Evolutionary conservation across 2,113 vertebrate species (phyloP), one percentile per base, ranked within the genome.

Genomic region (Globicephala melas): DNA sequence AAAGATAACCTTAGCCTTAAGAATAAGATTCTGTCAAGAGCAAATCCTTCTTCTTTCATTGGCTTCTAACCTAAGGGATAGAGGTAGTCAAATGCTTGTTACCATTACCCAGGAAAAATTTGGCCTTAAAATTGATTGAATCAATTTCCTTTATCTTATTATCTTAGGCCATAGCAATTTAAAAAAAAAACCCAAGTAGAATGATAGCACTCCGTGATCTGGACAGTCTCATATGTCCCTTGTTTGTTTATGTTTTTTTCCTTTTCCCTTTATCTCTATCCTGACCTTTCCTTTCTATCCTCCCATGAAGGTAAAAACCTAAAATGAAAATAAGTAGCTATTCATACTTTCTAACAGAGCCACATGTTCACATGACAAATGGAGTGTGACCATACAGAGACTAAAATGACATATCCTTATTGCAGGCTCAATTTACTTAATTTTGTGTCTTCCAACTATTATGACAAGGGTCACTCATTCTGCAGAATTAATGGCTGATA

Each of bases 131-230:
- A 91, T 2, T 1, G 65, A 97, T 86, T 91, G 28, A 96, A 96
- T 98, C 84, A 73, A 92, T 97, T 97, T 87, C 20, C 15, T 96
- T 97, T 97, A 85, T 92, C 92, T 98, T 97, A 44, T 96, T 97
- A 96, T 95, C 63, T 98, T 97, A 18, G 21, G 97, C 36, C 26
- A 21, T 68, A 96, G 83, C 67, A 97, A 87, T 96, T 67, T 83
- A 98, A 95, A 91, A 95, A 98, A 98, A 93, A 85, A 96, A 53
- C 71, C 65, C 55, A 96, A 94, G 36, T 28, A 84, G 94, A 91
- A 90, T 53, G 94, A 93, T 50, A 95, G 38, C 73, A 97, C 62
- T 77, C 41, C 36, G 67, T 21, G 70, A 71, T 67, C 47, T 68
- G 93, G 92, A 96, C n/a, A 38, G 82, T 92, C 63, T 63, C 36